Conservation (phyloP, 2,888 invertebrate genomes). For the Ophraella communa region DNA sequence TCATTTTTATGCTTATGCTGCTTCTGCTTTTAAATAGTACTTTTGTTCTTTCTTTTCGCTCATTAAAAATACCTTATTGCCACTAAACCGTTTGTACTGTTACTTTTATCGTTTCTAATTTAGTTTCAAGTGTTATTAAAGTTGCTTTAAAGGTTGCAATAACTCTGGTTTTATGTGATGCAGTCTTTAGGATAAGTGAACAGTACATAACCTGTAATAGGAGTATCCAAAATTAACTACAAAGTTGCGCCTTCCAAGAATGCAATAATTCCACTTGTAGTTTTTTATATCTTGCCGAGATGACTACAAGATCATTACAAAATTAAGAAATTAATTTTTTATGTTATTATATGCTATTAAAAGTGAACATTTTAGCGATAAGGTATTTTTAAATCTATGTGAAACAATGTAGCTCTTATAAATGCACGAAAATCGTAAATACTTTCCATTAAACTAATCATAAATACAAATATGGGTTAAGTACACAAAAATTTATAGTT, state of each 20-base stretch:
- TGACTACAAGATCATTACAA: too few species aligned
- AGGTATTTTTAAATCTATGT: constrained; percentile 8
- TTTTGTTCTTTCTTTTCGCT: constrained; percentile 7
- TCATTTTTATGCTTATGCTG: constrained; percentile 19
- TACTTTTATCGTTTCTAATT: neutral
- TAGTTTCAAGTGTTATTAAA: neutral
- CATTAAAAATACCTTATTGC: constrained; percentile 8
- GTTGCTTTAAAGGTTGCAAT: neutral
- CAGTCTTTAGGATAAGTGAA: neutral
- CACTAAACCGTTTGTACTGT: neutral
- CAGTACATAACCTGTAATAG: neutral
- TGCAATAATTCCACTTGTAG: neutral
- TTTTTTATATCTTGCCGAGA: neutral
- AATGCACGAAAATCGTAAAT: constrained; percentile 1
- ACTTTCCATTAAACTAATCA: too few species aligned
- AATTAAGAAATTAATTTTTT: neutral
- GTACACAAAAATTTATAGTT: neutral
- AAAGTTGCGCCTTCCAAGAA: neutral
- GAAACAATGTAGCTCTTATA: constrained; percentile 2
- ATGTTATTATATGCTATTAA: neutral
- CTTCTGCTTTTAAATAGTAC: constrained; percentile 22
- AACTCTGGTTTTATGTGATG: neutral
- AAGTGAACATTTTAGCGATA: neutral
- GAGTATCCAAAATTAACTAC: neutral
- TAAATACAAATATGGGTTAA: too few species aligned